These are phyloP conservation scores for Drosophila pseudotalamancana DNA, from an alignment of 2,888 invertebrate species.

Conservation along the genomic window DNA sequence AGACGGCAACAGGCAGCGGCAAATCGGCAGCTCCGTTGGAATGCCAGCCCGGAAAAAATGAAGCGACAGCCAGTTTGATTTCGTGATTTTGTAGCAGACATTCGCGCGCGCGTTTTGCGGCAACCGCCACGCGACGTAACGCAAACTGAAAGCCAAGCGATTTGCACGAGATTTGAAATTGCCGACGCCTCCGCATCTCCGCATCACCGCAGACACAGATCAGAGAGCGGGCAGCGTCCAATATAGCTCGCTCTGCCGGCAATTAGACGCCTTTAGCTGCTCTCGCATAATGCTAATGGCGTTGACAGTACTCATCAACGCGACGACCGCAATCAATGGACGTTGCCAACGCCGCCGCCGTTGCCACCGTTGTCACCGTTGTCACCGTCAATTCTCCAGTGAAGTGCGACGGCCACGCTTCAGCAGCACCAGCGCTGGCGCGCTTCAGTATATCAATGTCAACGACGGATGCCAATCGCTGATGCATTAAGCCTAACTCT, in stretches of 20 bases:
- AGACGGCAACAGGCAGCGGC: conserved; percentile 41
- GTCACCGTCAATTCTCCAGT: conserved; percentile 61
- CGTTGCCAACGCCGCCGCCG: conserved; percentile 38
- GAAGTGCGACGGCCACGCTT: conserved; percentile 80
- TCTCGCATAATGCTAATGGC: conserved; percentile 81
- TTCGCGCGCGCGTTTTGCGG: conserved; percentile 67
- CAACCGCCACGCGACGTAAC: conserved; percentile 66
- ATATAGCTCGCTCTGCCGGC: conserved; percentile 31
- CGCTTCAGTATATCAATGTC: conserved; percentile 79
- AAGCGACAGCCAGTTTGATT: conserved; percentile 50
- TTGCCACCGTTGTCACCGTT: not conserved
- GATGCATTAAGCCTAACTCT: conserved; percentile 61
- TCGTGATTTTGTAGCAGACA: conserved; percentile 67
- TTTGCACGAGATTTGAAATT: not conserved
- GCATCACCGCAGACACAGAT: not conserved
- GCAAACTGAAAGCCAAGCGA: conserved; percentile 44
- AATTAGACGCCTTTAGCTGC: conserved; percentile 78
- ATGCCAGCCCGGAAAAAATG: conserved; percentile 53
- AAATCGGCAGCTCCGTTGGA: conserved; percentile 62
- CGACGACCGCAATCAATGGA: conserved; percentile 70
- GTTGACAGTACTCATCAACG: conserved; percentile 78
- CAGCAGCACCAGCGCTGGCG: conserved; percentile 27
- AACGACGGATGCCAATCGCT: conserved; percentile 69
- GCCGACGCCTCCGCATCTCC: conserved; percentile 8
- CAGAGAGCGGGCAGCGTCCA: conserved; percentile 10